Base-by-base conservation (phyloP, 2,113 vertebrate genomes). In the Prolemur simus region DNA sequence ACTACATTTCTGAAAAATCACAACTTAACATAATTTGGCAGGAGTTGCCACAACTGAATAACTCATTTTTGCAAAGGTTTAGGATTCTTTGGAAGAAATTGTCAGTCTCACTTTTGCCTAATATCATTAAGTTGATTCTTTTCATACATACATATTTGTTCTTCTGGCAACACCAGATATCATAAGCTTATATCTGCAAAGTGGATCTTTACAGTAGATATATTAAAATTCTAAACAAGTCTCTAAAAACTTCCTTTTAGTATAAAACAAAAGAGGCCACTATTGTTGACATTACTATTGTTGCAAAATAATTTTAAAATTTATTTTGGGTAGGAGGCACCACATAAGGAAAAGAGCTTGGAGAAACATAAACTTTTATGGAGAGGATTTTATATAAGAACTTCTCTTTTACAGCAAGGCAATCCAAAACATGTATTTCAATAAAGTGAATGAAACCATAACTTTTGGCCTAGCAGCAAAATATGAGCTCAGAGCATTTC, bases 1-100 rank as follows among this genome's bases (percentile, higher is more conserved):
- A 89, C 14, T 68, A 83, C 34, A 64, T 84, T 92, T 96, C 63
- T 95, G 83, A 95, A 88, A 94, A 94, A 87, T 91, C 15, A 74
- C 73, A 96, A 18, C 47, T 86, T 87, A 21, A 56, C 8, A 17
- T 82, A 84, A 78, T 81, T 88, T 87, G 82, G 82, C 58, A 90
- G 82, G 76, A 78, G 18, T 93, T 76, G 42, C 23, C 20, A 63
- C 45, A 56, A 68, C 18, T 77, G 15, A 20, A 39, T 17, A 88
- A 93, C 3, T 71, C 52, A 81, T 17, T 87, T 95, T 87, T 87
- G 42, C 25, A 90, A 88, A 87, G 6, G 25, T 64, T 81, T 66
- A 37, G 23, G 47, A 45, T 86, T 58, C 54, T 47, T 84, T 86
- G 76, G 47, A 80, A 74, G 69, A 87, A 66, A 78, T 56, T 45